Base-by-base conservation (phyloP, 2,113 vertebrate species). In the Meriones unguiculatus region DNA sequence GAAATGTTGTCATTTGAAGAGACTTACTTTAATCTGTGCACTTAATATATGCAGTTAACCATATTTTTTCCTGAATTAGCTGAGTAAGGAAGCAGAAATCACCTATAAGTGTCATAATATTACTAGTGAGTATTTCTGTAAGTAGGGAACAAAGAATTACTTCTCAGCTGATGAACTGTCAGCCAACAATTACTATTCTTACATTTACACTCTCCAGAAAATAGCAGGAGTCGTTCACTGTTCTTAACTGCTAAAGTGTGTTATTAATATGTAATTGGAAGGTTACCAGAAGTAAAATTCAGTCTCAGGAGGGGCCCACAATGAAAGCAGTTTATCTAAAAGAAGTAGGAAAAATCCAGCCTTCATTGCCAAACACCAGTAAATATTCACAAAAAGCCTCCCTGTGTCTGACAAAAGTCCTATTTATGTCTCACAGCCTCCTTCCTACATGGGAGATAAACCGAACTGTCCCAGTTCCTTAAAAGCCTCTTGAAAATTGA, bases 111-210 rank as follows among this genome's bases (percentile, higher is more conserved):
- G 50, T 94, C 86, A 90, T 95, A 94, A 91, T 91, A 96, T 95
- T 96, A 85, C 22, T 17, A 78, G 12, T 30, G 12, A n/a, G 41
- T 28, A 77, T 85, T 92, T 24, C 72, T 94, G 64, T 85, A 94
- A 54, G 70, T 38, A 65, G 18, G 7, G 7, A 94, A 87, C 28
- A 85, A 94, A 93, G n/a, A 94, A 88, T 89, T 80, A 28, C 89
- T 93, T 94, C 78, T 93, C 80, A 72, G 14, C 7, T 62, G 87
- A 93, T 41, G 46, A 94, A 87, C 87, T 95, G 82, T 93, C 82
- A 94, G 30, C 7, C 17, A 93, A 87, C 35, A 76, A 81, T 81
- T 94, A 59, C 22, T 88, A 25, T 87, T 95, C 54, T 76, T 28
- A 72, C 41, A 28, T 52, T 50, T 90, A 38, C 2, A 22, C 22